Percentiles rank a stretch among this genome's conserved stretches.
Conservation (phyloP, 2,113 vertebrate genomes). For the Ctenodactylus gundi region DNA sequence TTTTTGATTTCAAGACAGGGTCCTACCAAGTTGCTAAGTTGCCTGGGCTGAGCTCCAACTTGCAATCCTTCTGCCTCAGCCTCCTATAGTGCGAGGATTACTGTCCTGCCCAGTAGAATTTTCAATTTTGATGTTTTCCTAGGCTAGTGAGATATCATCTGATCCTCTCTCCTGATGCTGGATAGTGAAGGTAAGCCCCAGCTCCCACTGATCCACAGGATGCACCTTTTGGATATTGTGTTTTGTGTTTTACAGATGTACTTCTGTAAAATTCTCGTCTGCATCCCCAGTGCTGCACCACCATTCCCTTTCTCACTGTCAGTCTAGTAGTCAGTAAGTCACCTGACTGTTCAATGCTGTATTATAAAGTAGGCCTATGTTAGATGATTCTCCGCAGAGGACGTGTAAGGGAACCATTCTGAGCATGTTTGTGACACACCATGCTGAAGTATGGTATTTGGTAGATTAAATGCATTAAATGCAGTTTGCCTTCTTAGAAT, state of each 20-base stretch:
- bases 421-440: not conserved
- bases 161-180: not conserved
- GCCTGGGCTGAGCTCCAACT: too few relatives aligned
- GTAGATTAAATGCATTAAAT: not conserved
- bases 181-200: not conserved
- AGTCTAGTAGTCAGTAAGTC: not conserved
- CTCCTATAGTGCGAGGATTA: too few relatives aligned
- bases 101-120: too few relatives aligned
- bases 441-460: not conserved
- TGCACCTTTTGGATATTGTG: not conserved
- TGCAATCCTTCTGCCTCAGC: too few relatives aligned
- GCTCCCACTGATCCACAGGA: not conserved
- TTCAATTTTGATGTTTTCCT: not conserved
- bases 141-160: not conserved
- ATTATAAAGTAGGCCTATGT: not conserved
- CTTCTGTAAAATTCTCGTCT: not conserved
- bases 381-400: not conserved
- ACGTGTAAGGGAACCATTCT: not conserved
- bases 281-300: too few relatives aligned
- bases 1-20: too few relatives aligned
- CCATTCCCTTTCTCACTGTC: not conserved
- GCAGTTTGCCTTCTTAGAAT: not conserved
- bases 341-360: not conserved
- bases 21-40: too few relatives aligned
- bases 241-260: not conserved